A percentile compares a stretch with the other conserved stretches of the same genome.
Conservation (phyloP, 2,888 invertebrate genomes). For the Apamea epomidion region DNA sequence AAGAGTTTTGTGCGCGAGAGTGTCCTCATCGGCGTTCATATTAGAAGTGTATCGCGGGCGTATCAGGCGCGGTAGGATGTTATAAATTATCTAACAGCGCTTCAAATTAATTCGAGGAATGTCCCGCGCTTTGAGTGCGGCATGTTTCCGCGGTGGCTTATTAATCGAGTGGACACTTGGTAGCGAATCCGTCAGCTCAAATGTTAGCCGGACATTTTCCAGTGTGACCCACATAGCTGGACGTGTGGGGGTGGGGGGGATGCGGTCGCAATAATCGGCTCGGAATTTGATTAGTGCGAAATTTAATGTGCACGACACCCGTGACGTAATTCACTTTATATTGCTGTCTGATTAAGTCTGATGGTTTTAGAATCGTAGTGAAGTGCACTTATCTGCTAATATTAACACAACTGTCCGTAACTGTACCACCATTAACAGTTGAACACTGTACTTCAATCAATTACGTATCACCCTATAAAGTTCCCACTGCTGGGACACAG, state of each 20-base stretch:
- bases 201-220: slow-evolving; percentile 67
- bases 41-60: slow-evolving; percentile 74
- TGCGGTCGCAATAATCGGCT: slow-evolving; percentile 63
- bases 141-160: slow-evolving; percentile 86
- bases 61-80: slow-evolving; percentile 86
- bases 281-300: slow-evolving; percentile 70
- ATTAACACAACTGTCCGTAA: slow-evolving; percentile 15
- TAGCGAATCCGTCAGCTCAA: slow-evolving; percentile 82
- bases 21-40: slow-evolving; percentile 59
- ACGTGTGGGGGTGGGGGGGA: slow-evolving; percentile 31
- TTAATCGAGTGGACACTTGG: slow-evolving; percentile 88
- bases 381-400: slow-evolving; percentile 4
- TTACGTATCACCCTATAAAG: neutral
- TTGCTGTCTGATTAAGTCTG: slow-evolving; percentile 31
- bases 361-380: slow-evolving; percentile 14
- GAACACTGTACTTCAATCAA: neutral
- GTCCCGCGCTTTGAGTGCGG: slow-evolving; percentile 78
- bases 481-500: no score
- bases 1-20: slow-evolving; percentile 68
- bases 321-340: slow-evolving; percentile 58
- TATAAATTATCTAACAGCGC: slow-evolving; percentile 90
- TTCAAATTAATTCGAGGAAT: slow-evolving; percentile 90
- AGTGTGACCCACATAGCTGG: slow-evolving; percentile 62
- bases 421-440: slow-evolving; percentile 7
- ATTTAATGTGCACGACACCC: slow-evolving; percentile 57